A percentile compares a stretch with the other conserved stretches of the same genome.
Evolutionary conservation across 2,888 invertebrate species (phyloP).

Genomic region (Petrophora chlorosata): DNA sequence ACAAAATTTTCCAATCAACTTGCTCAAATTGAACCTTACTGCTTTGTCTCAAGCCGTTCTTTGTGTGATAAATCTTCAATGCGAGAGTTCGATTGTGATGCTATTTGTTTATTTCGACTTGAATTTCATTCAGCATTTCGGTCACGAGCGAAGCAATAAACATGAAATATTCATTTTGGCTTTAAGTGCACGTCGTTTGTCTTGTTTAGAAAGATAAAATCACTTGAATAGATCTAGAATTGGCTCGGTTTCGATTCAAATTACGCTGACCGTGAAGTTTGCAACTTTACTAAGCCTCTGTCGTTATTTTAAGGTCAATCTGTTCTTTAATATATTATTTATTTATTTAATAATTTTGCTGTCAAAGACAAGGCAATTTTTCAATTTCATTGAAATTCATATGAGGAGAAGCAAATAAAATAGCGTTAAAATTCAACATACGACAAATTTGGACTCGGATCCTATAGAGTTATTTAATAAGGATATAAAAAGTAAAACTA

Average conservation of each 20-base stretch:
- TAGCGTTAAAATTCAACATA: no score
- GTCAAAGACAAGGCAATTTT: no score
- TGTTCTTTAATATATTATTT: no score
- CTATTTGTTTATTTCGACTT: constrained; percentile 23
- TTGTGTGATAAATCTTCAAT: constrained; percentile 16
- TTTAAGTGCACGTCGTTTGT: constrained; percentile 24
- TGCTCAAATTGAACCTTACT: constrained; percentile 19
- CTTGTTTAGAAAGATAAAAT: constrained; percentile 25
- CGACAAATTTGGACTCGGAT: no score
- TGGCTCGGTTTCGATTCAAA: constrained; percentile 16
- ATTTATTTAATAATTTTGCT: no score
- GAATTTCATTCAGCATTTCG: constrained; percentile 22
- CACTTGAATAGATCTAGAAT: constrained; percentile 16
- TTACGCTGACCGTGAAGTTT: constrained; percentile 12
- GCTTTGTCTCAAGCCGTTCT: constrained; percentile 13
- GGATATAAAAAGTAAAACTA: no score
- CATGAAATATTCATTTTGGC: constrained; percentile 26
- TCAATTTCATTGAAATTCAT: no score
- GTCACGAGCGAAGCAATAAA: constrained; percentile 25
- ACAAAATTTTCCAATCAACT: constrained; percentile 25
- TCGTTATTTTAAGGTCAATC: no score
- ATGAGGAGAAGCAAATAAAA: no score
- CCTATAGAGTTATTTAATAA: no score
- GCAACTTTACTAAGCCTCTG: no score
- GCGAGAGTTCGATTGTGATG: constrained; percentile 15